These are phyloP conservation scores for Acanthacorydalis orientalis DNA, from an alignment of 2,888 invertebrate species.

Conservation along the genomic window DNA sequence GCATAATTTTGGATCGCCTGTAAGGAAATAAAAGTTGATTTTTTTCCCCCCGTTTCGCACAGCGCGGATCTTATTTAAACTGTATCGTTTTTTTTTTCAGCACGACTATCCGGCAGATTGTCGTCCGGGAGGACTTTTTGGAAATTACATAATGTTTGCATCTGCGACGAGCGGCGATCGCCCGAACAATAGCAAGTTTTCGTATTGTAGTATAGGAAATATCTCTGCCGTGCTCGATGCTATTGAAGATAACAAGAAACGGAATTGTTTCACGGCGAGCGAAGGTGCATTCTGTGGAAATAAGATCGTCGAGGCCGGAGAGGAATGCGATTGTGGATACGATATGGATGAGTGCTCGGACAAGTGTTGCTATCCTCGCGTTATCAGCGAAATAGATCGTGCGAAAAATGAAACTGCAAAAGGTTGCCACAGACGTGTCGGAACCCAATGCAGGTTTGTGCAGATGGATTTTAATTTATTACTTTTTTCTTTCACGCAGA, in stretches of 20 bases:
- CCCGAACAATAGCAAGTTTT: conserved; percentile 95
- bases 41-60: conserved; percentile 1
- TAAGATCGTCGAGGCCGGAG: conserved; percentile 93
- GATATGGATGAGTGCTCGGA: conserved; percentile 81
- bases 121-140: conserved; percentile 76
- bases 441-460: conserved; percentile 62
- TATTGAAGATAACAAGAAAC: conserved; percentile 75
- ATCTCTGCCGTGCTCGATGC: conserved; percentile 89
- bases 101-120: conserved; percentile 88
- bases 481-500: too few species aligned
- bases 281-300: conserved; percentile 98
- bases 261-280: conserved; percentile 84
- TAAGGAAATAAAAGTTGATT: conserved; percentile 30
- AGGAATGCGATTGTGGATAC: conserved; percentile 96
- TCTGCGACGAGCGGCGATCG: conserved; percentile 97
- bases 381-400: conserved; percentile 51
- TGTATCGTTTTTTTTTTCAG: conserved; percentile 32
- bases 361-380: conserved; percentile 84
- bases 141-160: conserved; percentile 99
- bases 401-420: conserved; percentile 52
- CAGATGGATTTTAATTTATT: background rate
- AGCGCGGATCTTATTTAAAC: conserved; percentile 1
- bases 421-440: conserved; percentile 61
- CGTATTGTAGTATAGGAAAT: conserved; percentile 84
- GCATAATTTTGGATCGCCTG: conserved; percentile 97